A percentile compares a stretch with the other conserved stretches of the same genome.
phyloP scores from a whole-genome alignment of 2,888 invertebrate genomes.

The Stenchaetothrips biformis region DNA sequence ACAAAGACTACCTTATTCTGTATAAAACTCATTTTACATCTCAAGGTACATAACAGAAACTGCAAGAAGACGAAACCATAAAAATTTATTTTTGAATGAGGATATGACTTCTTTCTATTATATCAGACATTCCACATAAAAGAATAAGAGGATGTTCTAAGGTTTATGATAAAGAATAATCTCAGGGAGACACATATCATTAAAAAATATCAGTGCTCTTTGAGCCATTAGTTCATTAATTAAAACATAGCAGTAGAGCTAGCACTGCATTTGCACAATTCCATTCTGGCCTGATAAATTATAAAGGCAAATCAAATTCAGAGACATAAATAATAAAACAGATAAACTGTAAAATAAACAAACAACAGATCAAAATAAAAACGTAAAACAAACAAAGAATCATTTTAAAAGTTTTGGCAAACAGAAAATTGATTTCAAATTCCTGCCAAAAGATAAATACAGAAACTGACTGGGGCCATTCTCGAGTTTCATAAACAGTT shows the following conservation, averaged over 20 bases:
- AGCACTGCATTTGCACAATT: not conserved
- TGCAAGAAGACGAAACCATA: not conserved
- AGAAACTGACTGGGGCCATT: too few species aligned
- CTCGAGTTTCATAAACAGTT: too few species aligned
- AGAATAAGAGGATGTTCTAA: not conserved
- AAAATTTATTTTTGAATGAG: not conserved
- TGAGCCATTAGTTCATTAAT: slow-evolving; percentile 8
- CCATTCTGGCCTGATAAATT: not conserved
- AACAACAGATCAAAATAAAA: not conserved
- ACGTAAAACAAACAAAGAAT: too few species aligned
- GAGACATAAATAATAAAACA: not conserved
- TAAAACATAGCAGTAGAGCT: not conserved
- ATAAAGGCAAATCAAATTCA: not conserved
- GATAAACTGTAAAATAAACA: slow-evolving; percentile 14
- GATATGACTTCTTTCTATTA: not conserved
- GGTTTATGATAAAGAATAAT: not conserved
- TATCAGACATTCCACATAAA: not conserved
- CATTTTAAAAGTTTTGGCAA: too few species aligned
- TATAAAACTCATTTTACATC: not conserved
- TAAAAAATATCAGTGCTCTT: slow-evolving; percentile 19
- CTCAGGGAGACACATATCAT: not conserved
- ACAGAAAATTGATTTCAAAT: too few species aligned
- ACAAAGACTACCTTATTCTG: not conserved
- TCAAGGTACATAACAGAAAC: not conserved
- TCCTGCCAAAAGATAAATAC: too few species aligned